A percentile compares a stretch with the other conserved stretches of the same genome.
Evolutionary conservation across 92 coral and sea anemone genomes (phyloP).

Genomic region (Zoanthus solanderi): DNA sequence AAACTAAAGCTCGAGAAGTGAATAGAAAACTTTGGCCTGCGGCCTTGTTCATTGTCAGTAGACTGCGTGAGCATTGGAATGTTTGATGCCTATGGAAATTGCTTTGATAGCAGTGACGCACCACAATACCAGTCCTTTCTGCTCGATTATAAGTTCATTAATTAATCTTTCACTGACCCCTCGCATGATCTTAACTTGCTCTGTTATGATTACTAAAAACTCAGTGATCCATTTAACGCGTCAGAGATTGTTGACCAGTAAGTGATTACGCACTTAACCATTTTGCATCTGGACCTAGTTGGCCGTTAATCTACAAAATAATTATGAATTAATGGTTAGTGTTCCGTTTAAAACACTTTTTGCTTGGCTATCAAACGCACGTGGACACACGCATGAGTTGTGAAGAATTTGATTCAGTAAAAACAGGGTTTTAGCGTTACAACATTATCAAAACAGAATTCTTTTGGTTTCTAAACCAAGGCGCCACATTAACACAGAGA

Average conservation of each 20-base stretch:
- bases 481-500: background rate
- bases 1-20: slow-evolving; percentile 19
- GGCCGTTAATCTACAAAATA: background rate
- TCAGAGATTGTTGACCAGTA: slow-evolving; percentile 4
- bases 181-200: slow-evolving; percentile 28
- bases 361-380: background rate
- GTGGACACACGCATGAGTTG: slow-evolving; percentile 5
- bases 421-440: background rate
- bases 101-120: slow-evolving; percentile 39
- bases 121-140: background rate
- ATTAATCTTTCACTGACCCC: slow-evolving; percentile 45
- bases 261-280: slow-evolving; percentile 14
- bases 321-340: background rate
- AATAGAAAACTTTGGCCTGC: slow-evolving; percentile 30
- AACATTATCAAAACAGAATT: background rate
- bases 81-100: slow-evolving; percentile 33
- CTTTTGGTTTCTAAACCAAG: background rate
- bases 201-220: slow-evolving; percentile 19
- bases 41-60: slow-evolving; percentile 14
- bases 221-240: slow-evolving; percentile 39
- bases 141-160: slow-evolving; percentile 23
- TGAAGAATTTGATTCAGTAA: background rate
- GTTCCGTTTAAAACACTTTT: background rate
- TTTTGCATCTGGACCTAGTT: slow-evolving; percentile 20
- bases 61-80: slow-evolving; percentile 47